Base-by-base conservation (phyloP, 2,888 invertebrate genomes). In the Leucozona laternaria region DNA sequence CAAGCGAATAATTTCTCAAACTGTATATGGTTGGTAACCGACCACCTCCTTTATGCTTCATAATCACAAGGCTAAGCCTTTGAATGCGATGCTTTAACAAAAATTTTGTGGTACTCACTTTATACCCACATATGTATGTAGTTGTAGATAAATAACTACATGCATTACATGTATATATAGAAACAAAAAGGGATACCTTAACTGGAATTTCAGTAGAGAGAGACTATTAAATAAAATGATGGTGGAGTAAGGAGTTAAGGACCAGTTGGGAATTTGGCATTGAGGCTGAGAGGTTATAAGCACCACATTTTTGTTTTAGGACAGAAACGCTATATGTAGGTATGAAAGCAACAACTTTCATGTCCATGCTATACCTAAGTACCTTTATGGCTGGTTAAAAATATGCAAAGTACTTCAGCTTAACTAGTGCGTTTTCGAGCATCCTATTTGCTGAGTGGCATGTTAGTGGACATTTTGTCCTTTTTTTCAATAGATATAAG, bases 371-470 rank as follows among this genome's bases (percentile, higher is more conserved):
- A 31, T 17, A 10, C 11, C 13, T 22, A 55, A 2, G n/a, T 20
- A 20, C 34, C 13, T 20, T 37, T 58, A 34, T 50, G n/a, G 15
- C 31, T 55, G 71, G 57, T 25, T 75, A 71, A 80, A 80, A 85
- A 81, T 85, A 80, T 85, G 85, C 77, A 85, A 85, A 85, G 66
- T 76, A 62, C 79, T 64, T 64, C 15, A 75, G 45, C 70, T 75
- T 70, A 79, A 50, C 70, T 79, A 50, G 64, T 84, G 73, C 75
- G 70, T 79, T 55, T 62, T 76, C 28, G 40, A 64, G 66, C 31
- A n/a, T n/a, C 53, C n/a, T 28, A 57, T 75, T 50, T 75, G 50
- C 17, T 64, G 40, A 57, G 45, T 50, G 60, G 48, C 57, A 60
- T 68, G 58, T 37, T 31, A 53, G 50, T 68, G 53, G 60, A 66